Evolutionary conservation across 2,888 invertebrate genomes (phyloP), one percentile per base, ranked within the genome.

Genomic region (Pandemis corylana): DNA sequence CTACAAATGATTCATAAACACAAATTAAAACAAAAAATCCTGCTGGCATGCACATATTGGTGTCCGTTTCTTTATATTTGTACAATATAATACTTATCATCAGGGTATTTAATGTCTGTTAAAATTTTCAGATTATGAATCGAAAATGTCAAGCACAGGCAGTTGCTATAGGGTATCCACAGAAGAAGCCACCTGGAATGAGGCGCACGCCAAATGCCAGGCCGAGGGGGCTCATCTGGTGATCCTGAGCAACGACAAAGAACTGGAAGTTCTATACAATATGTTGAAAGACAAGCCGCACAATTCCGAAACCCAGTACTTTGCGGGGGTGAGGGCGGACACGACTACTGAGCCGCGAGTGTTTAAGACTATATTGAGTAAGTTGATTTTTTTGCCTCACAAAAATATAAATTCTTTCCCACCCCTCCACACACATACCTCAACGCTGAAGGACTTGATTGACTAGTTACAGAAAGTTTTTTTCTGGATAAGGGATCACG

Each of bases 101-200:
- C 20, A 20, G 20, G 20, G 20, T 20, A 36, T 36, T 36, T 36
- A 46, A 46, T 12, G 15, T 53, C 53, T n/a, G 2, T 51, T n/a
- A 5, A 7, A 53, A 15, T 20, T 73, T 53, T 53, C 46, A 46
- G 46, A 15, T 15, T 53, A 53, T 7, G 53, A 53, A 53, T 53
- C 53, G 1, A 53, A 6, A 7, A 53, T 53, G 1, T 53, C 53
- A 15, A 53, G 5, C 53, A 53, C 53, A 7, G 53, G 53, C 15
- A 53, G 53, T 53, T 53, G 53, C 53, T 53, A 53, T n/a, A 53
- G 53, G n/a, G 7, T 53, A 15, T 53, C 53, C 53, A 53, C 53
- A 53, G 7, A 4, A 5, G 15, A n/a, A n/a, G 53, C 15, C 15
- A 53, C 53, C 15, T 53, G 53, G 53, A 15, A 6, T 6, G 53